Evolutionary conservation across 2,888 invertebrate species (phyloP), one percentile per base, ranked within the genome.

Genomic region (Thera britannica): DNA sequence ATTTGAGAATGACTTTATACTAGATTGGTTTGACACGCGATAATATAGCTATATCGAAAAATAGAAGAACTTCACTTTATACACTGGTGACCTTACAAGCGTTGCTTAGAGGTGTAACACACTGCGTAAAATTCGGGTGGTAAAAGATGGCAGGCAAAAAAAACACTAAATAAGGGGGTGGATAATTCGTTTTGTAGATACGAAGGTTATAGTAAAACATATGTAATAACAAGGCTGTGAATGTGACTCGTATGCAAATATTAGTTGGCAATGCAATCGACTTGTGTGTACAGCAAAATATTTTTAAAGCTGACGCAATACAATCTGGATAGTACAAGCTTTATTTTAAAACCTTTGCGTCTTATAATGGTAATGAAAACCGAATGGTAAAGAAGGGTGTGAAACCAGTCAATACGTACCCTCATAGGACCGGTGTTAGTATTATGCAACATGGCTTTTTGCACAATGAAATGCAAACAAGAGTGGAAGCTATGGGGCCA

Each of bases 401-500:
- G 34, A 9, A 8, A 34, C 9, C 1, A 52, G 1, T 12, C 38
- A 38, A 8, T 46, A 9, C 44, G 38, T 36, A 56, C 38, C 36
- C 36, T 55, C 36, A 35, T 46, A 46, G 44, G 0, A 51, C 49
- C 12, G 4, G 49, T 49, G 49, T 3, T 49, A 12, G 12, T 49
- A 12, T 49, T n/a, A 52, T 34, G 12, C 34, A 6, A 49, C 46
- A 52, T 35, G 34, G 41, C 49, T 60, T 62, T 67, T 41, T 54
- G 62, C 62, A 70, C 58, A 65, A 61, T 58, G 54, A 9, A 54
- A 61, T 58, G 61, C 44, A 54, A 62, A 65, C 58, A 62, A 52
- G 3, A 61, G 59, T 58, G 57, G 65, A 48, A 58, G 54, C 59
- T 72, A 78, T 72, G 73, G 77, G 78, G 78, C 79, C 79, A 76